A percentile compares a stretch with the other conserved stretches of the same genome.
Conservation (phyloP, 2,888 invertebrate genomes). For the Agrochola lota region DNA sequence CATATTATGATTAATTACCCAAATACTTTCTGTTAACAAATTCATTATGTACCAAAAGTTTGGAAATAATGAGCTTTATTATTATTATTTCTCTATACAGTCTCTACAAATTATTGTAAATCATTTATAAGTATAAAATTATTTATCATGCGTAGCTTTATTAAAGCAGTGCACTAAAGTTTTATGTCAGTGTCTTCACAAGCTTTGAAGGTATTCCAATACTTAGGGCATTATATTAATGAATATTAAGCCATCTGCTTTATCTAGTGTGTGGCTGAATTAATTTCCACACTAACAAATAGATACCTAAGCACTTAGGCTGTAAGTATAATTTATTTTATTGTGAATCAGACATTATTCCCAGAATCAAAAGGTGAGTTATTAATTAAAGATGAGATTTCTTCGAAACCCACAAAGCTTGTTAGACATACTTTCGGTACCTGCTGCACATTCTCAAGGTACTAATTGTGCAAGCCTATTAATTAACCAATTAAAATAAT, state of each 20-base stretch:
- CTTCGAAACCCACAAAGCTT: conserved; percentile 16
- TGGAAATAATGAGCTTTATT: too few species aligned
- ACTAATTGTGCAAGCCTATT: conserved; percentile 49
- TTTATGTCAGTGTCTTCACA: background rate
- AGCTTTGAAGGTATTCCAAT: background rate
- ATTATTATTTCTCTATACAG: background rate
- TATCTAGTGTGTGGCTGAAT: background rate
- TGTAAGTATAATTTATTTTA: background rate
- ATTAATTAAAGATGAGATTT: conserved; percentile 16
- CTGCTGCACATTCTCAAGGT: conserved; percentile 29
- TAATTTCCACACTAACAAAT: background rate
- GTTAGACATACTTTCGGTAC: background rate
- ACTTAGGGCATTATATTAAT: background rate
- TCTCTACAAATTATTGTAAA: background rate
- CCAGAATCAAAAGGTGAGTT: conserved; percentile 17
- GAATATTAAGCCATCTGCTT: background rate
- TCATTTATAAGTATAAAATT: too few species aligned
- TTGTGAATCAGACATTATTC: background rate
- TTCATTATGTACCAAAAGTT: too few species aligned
- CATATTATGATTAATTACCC: too few species aligned
- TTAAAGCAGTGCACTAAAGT: background rate
- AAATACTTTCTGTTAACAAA: too few species aligned
- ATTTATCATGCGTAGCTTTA: too few species aligned
- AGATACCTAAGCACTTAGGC: background rate
- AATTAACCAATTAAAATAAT: conserved; percentile 62